Conservation (phyloP, 2,888 invertebrate species). For the Myopa tessellatipennis region DNA sequence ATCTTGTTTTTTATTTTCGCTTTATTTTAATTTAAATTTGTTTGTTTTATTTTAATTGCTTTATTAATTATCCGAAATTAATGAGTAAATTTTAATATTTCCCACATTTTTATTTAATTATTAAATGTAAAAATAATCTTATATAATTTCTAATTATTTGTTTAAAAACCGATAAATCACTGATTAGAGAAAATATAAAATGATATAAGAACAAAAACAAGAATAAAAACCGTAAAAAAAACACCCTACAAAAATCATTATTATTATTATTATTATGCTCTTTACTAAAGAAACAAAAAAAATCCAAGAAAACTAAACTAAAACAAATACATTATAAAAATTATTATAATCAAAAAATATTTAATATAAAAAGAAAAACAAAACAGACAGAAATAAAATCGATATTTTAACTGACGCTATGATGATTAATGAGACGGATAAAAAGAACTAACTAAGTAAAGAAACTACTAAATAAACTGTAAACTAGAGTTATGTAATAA, state of each 20-base stretch:
- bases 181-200: neutral
- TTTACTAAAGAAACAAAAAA: conserved; percentile 49
- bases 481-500: conserved; percentile 55
- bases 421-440: conserved; percentile 37
- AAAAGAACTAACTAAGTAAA: conserved; percentile 46
- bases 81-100: neutral
- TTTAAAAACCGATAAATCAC: conserved; percentile 33
- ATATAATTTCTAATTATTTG: conserved; percentile 31
- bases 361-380: conserved; percentile 39
- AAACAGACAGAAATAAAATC: conserved; percentile 25
- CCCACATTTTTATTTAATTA: neutral
- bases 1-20: neutral
- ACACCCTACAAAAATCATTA: conserved; percentile 34
- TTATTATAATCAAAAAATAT: conserved; percentile 45
- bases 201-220: conserved; percentile 14
- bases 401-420: conserved; percentile 26
- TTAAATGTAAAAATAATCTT: conserved; percentile 22
- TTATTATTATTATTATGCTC: conserved; percentile 45
- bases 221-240: conserved; percentile 35
- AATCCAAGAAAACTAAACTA: conserved; percentile 46
- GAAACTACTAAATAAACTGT: conserved; percentile 41
- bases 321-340: conserved; percentile 54
- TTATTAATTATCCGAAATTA: neutral
- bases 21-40: neutral
- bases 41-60: conserved; percentile 6